Conservation (phyloP, 1,140 invertebrate genomes). For the Diabrotica undecimpunctata region DNA sequence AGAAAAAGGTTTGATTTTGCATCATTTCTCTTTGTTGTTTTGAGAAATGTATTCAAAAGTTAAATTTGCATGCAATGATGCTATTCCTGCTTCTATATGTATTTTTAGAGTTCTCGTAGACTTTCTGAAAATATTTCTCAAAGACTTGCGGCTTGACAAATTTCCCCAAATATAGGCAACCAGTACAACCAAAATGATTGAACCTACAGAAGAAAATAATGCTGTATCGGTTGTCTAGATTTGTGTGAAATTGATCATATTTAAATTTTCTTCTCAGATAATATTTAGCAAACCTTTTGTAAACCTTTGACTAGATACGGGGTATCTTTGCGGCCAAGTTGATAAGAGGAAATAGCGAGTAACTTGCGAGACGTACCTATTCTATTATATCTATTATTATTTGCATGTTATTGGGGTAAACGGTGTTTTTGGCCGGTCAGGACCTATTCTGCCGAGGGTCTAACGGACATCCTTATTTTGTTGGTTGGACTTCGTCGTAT, state of each 20-base stretch:
- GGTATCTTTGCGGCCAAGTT: not conserved
- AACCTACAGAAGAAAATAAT: too few relatives aligned
- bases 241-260: too few relatives aligned
- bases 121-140: not conserved
- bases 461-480: constrained; percentile 29
- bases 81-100: not conserved
- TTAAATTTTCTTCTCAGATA: too few relatives aligned
- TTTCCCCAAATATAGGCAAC: too few relatives aligned
- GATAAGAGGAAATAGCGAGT: constrained; percentile 23
- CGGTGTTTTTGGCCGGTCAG: constrained; percentile 43
- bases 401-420: constrained; percentile 46
- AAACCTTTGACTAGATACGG: too few relatives aligned
- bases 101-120: not conserved
- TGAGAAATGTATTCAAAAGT: constrained; percentile 1
- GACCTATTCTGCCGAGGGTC: constrained; percentile 46
- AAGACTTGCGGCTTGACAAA: not conserved
- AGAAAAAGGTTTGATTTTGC: not conserved
- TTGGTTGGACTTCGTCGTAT: constrained; percentile 37
- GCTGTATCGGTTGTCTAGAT: too few relatives aligned
- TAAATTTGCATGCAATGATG: not conserved
- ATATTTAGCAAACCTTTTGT: too few relatives aligned
- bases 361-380: constrained; percentile 40
- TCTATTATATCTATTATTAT: constrained; percentile 38
- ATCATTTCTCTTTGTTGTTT: constrained; percentile 1
- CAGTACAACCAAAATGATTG: too few relatives aligned